Percentiles rank a stretch among this genome's conserved stretches.
Conservation (phyloP, 2,797 vertebrate genomes). For the Phrynocephalus forsythii region DNA sequence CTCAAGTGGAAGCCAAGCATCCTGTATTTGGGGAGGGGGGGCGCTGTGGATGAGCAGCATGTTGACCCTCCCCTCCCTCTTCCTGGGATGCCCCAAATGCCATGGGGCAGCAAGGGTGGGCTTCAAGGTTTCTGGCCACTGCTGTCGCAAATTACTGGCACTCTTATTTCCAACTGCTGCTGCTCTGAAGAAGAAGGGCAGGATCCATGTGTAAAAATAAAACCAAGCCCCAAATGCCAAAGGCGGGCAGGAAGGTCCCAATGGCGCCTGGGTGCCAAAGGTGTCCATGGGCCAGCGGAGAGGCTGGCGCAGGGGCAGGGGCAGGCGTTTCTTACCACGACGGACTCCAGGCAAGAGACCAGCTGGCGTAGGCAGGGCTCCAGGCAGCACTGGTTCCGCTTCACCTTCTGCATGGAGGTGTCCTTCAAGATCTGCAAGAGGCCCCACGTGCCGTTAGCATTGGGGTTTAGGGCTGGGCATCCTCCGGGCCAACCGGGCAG, state of each 20-base stretch:
- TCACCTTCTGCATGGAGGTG: constrained; percentile 97
- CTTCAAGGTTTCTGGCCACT: not conserved
- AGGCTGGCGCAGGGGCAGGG: not conserved
- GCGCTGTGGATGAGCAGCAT: too few relatives aligned
- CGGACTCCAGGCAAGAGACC: constrained; percentile 94
- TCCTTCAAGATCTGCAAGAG: constrained; percentile 91
- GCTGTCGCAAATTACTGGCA: not conserved
- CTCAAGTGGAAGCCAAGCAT: too few relatives aligned
- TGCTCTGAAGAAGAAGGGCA: not conserved
- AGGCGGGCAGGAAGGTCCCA: not conserved
- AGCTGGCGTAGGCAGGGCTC: constrained; percentile 97
- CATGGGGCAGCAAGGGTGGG: too few relatives aligned
- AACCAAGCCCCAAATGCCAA: not conserved
- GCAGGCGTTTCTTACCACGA: constrained; percentile 82
- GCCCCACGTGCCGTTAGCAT: not conserved
- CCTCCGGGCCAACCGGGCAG: too few relatives aligned
- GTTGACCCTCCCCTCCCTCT: too few relatives aligned
- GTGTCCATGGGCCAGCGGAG: constrained; percentile 20
- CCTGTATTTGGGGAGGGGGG: too few relatives aligned
- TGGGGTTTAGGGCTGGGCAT: too few relatives aligned
- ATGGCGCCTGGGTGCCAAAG: not conserved
- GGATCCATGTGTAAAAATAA: not conserved
- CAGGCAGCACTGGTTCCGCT: constrained; percentile 97
- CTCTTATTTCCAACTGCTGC: too few relatives aligned
- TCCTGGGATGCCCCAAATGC: too few relatives aligned